Evolutionary conservation across 2,888 invertebrate species (phyloP).

Genomic region (Heliconius ismenius): DNA sequence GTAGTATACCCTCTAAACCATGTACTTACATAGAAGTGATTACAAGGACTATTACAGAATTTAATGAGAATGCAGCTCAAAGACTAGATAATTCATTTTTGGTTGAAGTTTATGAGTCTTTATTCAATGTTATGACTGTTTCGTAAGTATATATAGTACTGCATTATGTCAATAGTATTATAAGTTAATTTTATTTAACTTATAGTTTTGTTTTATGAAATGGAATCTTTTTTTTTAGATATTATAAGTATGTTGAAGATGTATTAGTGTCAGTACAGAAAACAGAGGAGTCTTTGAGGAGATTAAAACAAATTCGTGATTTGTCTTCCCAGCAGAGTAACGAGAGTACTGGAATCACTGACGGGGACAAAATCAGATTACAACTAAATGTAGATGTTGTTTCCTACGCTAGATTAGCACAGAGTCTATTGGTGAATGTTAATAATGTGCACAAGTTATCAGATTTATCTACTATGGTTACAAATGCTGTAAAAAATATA

Average conservation of each 20-base stretch:
- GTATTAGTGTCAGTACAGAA: constrained; percentile 96
- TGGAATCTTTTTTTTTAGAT: constrained; percentile 66
- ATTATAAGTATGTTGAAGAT: constrained; percentile 89
- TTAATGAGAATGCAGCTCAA: constrained; percentile 75
- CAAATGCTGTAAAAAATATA: constrained; percentile 83
- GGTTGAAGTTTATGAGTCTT: constrained; percentile 61
- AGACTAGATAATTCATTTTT: constrained; percentile 66
- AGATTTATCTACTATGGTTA: constrained; percentile 83
- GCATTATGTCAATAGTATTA: not conserved
- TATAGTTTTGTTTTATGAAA: not conserved
- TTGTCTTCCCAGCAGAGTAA: constrained; percentile 70
- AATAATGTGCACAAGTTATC: constrained; percentile 82
- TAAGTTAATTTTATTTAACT: too few relatives aligned
- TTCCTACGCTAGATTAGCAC: constrained; percentile 85
- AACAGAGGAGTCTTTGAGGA: constrained; percentile 95
- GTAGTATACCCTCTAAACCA: constrained; percentile 90
- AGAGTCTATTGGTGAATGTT: constrained; percentile 79
- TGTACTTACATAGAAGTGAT: constrained; percentile 89
- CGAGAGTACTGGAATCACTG: constrained; percentile 85
- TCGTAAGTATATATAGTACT: constrained; percentile 73
- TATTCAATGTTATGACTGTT: constrained; percentile 78
- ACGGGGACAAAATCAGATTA: constrained; percentile 96
- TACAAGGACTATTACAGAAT: constrained; percentile 82
- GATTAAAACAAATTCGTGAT: constrained; percentile 92
- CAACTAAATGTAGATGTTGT: constrained; percentile 94